A percentile compares a stretch with the other conserved stretches of the same genome.
phyloP scores from a whole-genome alignment of 2,797 vertebrate species.

The Trachurus trachurus region DNA sequence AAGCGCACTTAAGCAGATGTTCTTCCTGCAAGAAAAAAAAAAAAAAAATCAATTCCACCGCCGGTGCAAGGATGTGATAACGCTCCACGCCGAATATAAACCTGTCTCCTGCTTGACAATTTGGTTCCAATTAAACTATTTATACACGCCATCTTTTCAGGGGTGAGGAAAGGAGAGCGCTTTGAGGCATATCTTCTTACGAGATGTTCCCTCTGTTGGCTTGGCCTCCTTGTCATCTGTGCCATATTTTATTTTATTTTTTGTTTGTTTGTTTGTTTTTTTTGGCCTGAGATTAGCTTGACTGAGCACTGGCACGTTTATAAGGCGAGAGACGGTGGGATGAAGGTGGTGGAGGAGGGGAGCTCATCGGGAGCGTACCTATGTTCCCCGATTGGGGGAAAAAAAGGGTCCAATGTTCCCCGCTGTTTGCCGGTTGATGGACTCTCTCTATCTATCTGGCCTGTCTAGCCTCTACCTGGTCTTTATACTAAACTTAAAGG shows the following conservation, averaged over 20 bases:
- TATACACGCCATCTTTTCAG: constrained; percentile 72
- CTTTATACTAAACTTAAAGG: no score
- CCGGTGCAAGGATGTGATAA: constrained; percentile 77
- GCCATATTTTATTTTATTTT: constrained; percentile 49
- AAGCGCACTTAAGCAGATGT: constrained; percentile 78
- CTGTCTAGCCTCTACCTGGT: no score
- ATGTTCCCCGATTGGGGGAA: no score
- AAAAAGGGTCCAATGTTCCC: no score
- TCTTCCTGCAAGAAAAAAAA: constrained; percentile 60
- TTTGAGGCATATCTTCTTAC: constrained; percentile 66
- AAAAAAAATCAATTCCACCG: constrained; percentile 73
- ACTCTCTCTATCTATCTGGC: no score
- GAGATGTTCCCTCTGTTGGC: constrained; percentile 57
- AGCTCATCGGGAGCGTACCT: no score
- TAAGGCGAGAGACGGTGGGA: not conserved
- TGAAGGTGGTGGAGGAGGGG: not conserved
- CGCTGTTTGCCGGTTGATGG: no score
- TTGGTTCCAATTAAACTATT: constrained; percentile 82
- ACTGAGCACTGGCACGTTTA: constrained; percentile 38
- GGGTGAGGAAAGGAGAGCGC: constrained; percentile 58
- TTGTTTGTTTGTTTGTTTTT: constrained; percentile 41
- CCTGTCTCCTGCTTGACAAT: constrained; percentile 77
- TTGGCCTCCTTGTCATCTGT: constrained; percentile 56
- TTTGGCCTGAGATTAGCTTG: constrained; percentile 61
- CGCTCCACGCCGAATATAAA: constrained; percentile 69